Base-by-base conservation (phyloP, 1,140 invertebrate species). In the Pogonomyrmex californicus region DNA sequence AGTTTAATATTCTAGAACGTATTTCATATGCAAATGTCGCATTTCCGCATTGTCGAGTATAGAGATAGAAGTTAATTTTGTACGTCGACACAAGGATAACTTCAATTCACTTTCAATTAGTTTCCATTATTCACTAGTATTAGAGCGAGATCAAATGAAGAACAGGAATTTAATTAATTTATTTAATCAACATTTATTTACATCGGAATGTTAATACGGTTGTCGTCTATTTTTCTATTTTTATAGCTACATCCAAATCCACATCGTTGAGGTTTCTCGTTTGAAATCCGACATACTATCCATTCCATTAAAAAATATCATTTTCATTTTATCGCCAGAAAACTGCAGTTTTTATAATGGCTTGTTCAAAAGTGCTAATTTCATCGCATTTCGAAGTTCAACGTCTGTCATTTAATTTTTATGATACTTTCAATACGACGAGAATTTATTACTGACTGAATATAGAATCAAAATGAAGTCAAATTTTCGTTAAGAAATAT, bases 181-280 rank as follows among this genome's bases (percentile, higher is more conserved):
- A 76, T 75, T 75, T 58, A 63, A 51, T 60, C 1, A 60, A 76
- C 23, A 23, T 51, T 79, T 41, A 79, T 79, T 79, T 51, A 71
- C 51, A 51, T 71, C 44, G 47, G 9, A 33, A 36, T 17, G 14
- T 51, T 47, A 66, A 12, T 38, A 17, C 12, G 6, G 30, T 68
- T 14, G 4, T 6, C 17, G 10, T 66, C 6, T 2, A 41, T 30
- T 41, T 68, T 54, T 23, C 23, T 38, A 30, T 54, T 68, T 66
- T 51, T 0, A 7, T 30, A 41, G 23, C 4, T 12, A 68, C 47
- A 30, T 56, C 44, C 14, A 2, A 66, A 79, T 68, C n/a, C 23
- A 23, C 23, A 47, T 68, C 12, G 0, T 68, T 68, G 12, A 54
- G 23, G 14, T 65, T 68, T 54, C 44, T 47, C 17, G 2, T 79